Conservation (phyloP, 2,113 vertebrate species). For the Pontoporia blainvillei region DNA sequence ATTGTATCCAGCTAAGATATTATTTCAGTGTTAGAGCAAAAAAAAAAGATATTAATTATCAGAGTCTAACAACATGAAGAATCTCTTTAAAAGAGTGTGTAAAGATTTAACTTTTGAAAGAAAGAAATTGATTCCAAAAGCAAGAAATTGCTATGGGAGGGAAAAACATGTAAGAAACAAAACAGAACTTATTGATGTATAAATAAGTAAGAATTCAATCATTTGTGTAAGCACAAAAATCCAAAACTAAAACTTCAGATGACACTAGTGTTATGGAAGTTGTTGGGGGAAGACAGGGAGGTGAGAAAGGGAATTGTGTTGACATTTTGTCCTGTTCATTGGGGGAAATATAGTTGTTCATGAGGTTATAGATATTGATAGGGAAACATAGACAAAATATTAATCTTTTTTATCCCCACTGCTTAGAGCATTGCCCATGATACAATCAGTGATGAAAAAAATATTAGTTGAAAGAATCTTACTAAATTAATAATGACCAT, state of each 20-base stretch:
- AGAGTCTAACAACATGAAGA: not conserved
- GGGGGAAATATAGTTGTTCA: not conserved
- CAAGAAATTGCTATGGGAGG: not conserved
- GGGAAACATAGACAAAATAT: not conserved
- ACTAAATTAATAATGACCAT: not conserved
- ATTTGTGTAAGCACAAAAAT: not conserved
- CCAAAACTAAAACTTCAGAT: not conserved
- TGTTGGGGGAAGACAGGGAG: not conserved
- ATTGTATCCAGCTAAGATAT: not conserved
- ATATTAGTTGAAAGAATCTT: not conserved
- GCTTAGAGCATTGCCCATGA: not conserved
- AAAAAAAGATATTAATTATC: not conserved
- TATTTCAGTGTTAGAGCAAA: not conserved
- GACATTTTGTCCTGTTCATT: not conserved
- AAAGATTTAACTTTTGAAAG: not conserved
- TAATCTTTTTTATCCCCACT: not conserved
- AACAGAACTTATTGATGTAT: not conserved
- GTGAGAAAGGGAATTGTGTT: not conserved
- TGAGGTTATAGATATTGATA: not conserved
- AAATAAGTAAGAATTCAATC: not conserved
- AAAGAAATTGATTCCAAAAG: not conserved
- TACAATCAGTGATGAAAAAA: not conserved
- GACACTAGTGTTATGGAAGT: not conserved
- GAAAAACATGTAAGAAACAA: not conserved
- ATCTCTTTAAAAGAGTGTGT: not conserved